phyloP scores from a whole-genome alignment of 2,113 vertebrate genomes.

The Cyanistes caeruleus region DNA sequence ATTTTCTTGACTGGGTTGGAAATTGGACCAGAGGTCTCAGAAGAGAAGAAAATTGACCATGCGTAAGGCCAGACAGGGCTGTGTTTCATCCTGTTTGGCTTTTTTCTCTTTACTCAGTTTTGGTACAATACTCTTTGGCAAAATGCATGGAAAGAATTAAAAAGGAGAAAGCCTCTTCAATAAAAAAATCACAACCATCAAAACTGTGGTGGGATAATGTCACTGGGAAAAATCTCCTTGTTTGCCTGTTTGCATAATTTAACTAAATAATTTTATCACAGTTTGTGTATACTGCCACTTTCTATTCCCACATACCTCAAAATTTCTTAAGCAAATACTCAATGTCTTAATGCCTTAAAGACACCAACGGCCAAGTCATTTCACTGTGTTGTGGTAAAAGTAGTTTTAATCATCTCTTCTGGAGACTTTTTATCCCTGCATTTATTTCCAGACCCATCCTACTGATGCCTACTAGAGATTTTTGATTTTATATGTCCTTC shows the following conservation, averaged over 20 bases:
- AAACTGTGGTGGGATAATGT: not conserved
- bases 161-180: fast-evolving
- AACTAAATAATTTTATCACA: not conserved
- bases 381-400: not conserved
- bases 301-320: not conserved
- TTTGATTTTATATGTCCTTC: not conserved
- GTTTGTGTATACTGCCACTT: not conserved
- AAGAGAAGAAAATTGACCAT: not conserved
- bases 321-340: not conserved
- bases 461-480: not conserved
- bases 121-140: fast-evolving
- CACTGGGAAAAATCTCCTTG: not conserved
- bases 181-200: not conserved
- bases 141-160: not conserved
- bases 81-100: not conserved
- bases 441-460: not conserved
- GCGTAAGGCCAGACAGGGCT: not conserved
- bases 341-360: not conserved
- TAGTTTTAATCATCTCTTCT: not conserved
- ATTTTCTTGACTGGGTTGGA: not conserved
- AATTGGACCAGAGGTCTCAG: not conserved
- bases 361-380: fast-evolving
- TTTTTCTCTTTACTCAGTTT: not conserved
- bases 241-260: not conserved
- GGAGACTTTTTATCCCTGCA: not conserved